Base-by-base conservation (phyloP, 2,888 invertebrate species). In the Tineola bisselliella region DNA sequence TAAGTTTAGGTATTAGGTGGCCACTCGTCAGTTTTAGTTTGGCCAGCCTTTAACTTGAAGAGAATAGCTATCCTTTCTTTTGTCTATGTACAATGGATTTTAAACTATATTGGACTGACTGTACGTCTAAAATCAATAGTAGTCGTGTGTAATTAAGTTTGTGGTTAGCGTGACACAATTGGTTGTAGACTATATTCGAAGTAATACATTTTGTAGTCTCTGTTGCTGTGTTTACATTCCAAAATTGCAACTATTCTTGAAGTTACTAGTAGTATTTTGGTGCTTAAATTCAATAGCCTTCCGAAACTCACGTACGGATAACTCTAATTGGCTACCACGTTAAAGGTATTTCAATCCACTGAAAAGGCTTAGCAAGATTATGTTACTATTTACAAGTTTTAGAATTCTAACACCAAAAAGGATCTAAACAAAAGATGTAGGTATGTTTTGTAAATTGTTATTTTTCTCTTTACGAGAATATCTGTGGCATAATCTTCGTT, bases 1-100 rank as follows among this genome's bases (percentile, higher is more conserved):
- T 48, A 48, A 48, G 11, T 48, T 48, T 48, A 48, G 48, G 48
- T 48, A 18, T 48, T 48, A 48, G 48, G 48, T 48, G 18, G 48
- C 15, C 48, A 48, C 48, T 48, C 48, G 48, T 48, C 18, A 48
- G 48, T 10, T 48, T 38, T 48, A 48, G 17, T 48, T 48, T 6
- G 48, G 13, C 48, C 48, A 18, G 15, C 18, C 18, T 17, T 48
- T 18, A 15, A 48, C 8, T 15, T 13, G 48, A 48, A 38, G 48
- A 48, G 48, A 48, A 48, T 48, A 10, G 2, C 8, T 17, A 48
- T 48, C 3, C 48, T 8, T 8, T 17, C 18, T 48, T 48, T 17
- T n/a, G 48, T 2, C 48, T 3, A 38, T 10, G n/a, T 38, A 38
- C 38, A 38, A 38, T 38, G 38, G 3, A 38, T 38, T 38, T 10